Evolutionary conservation across 2,797 vertebrate species (phyloP), one percentile per base, ranked within the genome.

Genomic region (Arvicola amphibius): DNA sequence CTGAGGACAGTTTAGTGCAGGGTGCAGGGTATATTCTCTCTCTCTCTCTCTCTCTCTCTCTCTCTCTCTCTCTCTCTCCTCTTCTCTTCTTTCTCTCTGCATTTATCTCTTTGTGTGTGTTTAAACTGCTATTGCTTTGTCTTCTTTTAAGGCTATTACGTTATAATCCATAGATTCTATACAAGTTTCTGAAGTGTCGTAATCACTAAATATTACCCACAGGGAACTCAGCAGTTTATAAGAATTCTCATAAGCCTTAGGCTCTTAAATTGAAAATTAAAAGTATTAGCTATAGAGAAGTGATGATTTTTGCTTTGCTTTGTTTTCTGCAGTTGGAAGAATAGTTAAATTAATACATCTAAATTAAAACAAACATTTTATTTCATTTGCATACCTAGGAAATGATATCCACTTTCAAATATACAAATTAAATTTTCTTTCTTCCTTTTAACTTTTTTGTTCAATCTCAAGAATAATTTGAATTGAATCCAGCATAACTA

Each of bases 321-420:
- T 56, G 53, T 6, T 69, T 97, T 71, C 56, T 81, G 27, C 2
- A 48, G 3, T 56, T 56, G 32, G 13, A 88, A 93, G 48, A 91
- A 48, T 63, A 93, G 40, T 7, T 40, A 95, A 63, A 51, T 59
- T 80, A 86, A 51, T 94, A 27, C 17, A 1, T 65, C 34, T 84
- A 94, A 94, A 76, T 74, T 53, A 93, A 91, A 88, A 96, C 88
- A 43, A 80, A n/a, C 27, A 88, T 16, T 88, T 94, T 93, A 21
- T 1, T 93, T 73, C 21, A n/a, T 40, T 46, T 48, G 7, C 84
- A 84, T 29, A 32, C 34, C 46, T n/a, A 59, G 56, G 11, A 73
- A 73, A 81, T 76, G 43, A 91, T 61, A 84, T 1, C 12, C 59
- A 91, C 29, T 94, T 6, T 63, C 23, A 51, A 86, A 34, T 65